Evolutionary conservation across 1,140 invertebrate species (phyloP).

Genomic region (Apis mellifera): DNA sequence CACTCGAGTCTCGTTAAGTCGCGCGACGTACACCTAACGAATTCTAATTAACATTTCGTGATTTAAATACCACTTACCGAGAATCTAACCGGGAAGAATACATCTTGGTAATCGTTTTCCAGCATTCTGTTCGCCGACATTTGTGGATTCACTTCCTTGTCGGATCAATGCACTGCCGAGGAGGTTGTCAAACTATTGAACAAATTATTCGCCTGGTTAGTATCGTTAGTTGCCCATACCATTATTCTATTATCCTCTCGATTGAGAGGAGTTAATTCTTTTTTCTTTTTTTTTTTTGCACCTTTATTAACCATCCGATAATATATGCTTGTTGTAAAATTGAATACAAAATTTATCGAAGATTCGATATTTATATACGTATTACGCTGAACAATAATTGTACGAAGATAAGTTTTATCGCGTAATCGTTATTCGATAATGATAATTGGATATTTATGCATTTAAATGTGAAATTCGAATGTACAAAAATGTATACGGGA

Average conservation of each 20-base stretch:
- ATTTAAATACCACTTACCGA: background rate
- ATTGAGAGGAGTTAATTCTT: background rate
- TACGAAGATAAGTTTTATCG: too few relatives aligned
- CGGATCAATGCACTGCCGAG: constrained; percentile 97
- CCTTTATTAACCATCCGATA: too few relatives aligned
- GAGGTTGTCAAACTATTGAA: constrained; percentile 96
- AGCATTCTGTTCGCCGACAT: constrained; percentile 99
- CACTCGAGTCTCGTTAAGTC: constrained; percentile 23
- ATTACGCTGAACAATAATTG: too few relatives aligned
- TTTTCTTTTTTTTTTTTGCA: background rate
- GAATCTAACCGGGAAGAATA: background rate
- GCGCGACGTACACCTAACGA: background rate
- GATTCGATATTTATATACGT: too few relatives aligned
- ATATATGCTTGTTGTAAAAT: background rate
- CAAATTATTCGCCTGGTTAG: constrained; percentile 96
- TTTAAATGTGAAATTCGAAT: too few relatives aligned
- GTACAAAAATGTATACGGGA: too few relatives aligned
- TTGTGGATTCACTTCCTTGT: constrained; percentile 97
- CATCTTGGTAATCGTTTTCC: constrained; percentile 75
- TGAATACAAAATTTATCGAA: background rate
- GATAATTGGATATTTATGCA: too few relatives aligned
- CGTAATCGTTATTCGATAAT: too few relatives aligned
- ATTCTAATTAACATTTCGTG: constrained; percentile 18
- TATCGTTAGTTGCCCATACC: background rate
- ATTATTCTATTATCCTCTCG: background rate